phyloP scores from a whole-genome alignment of 2,113 vertebrate genomes.

The Microcebus jonahi region DNA sequence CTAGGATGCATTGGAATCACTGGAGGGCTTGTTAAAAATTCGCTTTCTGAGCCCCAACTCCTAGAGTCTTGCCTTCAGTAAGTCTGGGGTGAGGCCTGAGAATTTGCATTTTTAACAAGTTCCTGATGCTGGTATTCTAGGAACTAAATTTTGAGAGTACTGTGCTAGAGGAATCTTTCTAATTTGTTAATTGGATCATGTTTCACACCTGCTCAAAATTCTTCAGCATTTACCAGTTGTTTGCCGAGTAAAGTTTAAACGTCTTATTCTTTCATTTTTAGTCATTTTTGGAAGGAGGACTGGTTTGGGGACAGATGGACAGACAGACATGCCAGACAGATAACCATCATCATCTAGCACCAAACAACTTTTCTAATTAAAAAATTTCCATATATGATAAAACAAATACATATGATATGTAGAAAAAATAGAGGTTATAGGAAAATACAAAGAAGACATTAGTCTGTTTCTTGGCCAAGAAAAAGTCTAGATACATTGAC shows the following conservation, averaged over 20 bases:
- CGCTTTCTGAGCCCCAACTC: background rate
- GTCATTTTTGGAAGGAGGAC: background rate
- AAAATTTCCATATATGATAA: background rate
- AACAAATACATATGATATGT: background rate
- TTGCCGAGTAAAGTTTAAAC: background rate
- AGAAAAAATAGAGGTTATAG: background rate
- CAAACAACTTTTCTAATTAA: slow-evolving; percentile 14
- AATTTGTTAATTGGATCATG: background rate
- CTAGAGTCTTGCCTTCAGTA: background rate
- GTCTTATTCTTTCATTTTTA: background rate
- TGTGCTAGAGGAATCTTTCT: background rate
- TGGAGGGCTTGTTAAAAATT: background rate
- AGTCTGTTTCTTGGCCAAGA: background rate
- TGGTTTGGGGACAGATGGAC: background rate
- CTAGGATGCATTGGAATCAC: background rate
- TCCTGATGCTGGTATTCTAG: background rate
- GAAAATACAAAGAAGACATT: background rate
- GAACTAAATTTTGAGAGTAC: background rate
- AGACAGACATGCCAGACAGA: background rate
- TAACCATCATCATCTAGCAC: background rate
- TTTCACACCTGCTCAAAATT: background rate
- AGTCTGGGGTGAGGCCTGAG: background rate
- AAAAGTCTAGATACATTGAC: background rate
- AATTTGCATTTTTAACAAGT: background rate
- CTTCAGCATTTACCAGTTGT: background rate